Base-by-base conservation (phyloP, 2,797 vertebrate genomes). In the Picus viridis region DNA sequence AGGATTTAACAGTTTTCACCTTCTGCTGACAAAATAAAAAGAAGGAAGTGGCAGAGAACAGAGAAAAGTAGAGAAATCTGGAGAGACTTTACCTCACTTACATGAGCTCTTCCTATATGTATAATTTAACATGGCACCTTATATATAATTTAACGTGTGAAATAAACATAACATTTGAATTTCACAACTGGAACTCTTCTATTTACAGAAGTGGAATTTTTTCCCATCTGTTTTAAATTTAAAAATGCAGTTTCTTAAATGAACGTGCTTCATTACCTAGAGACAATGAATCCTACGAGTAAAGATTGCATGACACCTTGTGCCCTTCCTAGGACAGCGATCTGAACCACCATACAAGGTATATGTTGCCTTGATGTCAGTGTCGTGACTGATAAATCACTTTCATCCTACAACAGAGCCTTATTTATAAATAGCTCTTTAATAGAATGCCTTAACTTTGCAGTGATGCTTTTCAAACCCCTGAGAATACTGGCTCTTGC, bases 131-230 rank as follows among this genome's bases (percentile, higher is more conserved):
- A 83, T 82, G 69, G 84, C 76, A 87, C 88, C 90, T 92, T 95
- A 96, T 97, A 77, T 95, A 96, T 97, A 96, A 97, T 96, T 96
- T 95, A 96, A 84, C 3, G 14, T 83, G 83, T 88, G 95, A 91
- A 95, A 92, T 96, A 96, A 96, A 95, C 91, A 94, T 93, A 70
- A 39, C 84, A 78, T 94, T 96, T 95, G 89, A 93, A 94, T 97
- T 95, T 94, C 93, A 94, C 96, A 94, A 91, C 93, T 87, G 89
- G 86, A 96, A 30, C 75, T 80, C 83, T 87, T 91, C 80, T 92
- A 34, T 86, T 90, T 94, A 57, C 51, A 68, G 68, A 91, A 92
- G 54, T 32, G 53, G 61, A 83, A 1, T 72, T 79, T 87, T 88
- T 88, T 58, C 6, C 86, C 73, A 81, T 92, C 69, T 77, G 85